Base-by-base conservation (phyloP, 2,113 vertebrate species). In the Perognathus longimembris region DNA sequence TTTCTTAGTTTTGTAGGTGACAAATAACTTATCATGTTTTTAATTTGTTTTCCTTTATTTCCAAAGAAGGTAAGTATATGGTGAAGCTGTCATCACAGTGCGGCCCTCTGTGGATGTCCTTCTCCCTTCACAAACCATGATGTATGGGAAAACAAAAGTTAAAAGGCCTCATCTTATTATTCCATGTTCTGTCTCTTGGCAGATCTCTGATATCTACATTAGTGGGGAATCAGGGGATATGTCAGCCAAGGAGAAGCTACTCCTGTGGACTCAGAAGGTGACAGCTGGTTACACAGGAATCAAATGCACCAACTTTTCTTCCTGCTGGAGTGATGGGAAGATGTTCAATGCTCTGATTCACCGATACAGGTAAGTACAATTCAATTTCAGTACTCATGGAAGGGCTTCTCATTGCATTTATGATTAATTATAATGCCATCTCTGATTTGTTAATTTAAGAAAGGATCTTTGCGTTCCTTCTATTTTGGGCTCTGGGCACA, bases 151-250 rank as follows among this genome's bases (percentile, higher is more conserved):
- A 89, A 73, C 87, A 28, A 87, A 90, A 28, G 32, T 59, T 80
- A 36, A 88, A 74, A 87, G 74, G 3, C 38, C 86, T 87, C 17
- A 11, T 92, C 57, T 74, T 74, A 45, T 73, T 93, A 45, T 42
- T 92, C 40, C 4, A 0, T 76, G 77, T 84, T 36, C 42, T 59
- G 5, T 92, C 34, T 96, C 88, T 50, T 91, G 93, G 0, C 98
- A 99, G 99, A 99, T 99, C 95, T 99, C 99, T 0, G 99, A 99
- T 97, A 99, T 99, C 97, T 99, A 99, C 92, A 99, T 99, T 97
- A 99, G 99, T 0, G 99, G 99, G 18, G 99, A 99, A 95, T 99
- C 98, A 0, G 98, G 98, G 61, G 99, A 99, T 95, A 99, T 99
- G 98, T 99, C 99, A 0, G 99, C 99, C 97, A 99, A 99, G 98